Conservation (phyloP, 2,113 vertebrate species). For the Muscicapa adusta region DNA sequence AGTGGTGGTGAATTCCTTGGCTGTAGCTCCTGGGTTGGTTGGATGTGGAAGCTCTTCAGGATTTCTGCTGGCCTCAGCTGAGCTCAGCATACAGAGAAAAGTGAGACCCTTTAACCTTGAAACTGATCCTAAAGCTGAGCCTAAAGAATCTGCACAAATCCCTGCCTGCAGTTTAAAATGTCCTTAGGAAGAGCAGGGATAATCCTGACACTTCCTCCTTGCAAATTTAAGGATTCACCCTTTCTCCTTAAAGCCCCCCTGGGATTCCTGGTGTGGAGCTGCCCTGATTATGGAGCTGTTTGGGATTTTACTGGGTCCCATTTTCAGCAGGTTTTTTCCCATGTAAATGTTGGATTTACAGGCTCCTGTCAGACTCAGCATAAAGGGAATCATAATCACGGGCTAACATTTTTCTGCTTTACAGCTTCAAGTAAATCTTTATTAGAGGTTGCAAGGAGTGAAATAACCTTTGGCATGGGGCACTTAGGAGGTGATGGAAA, state of each 20-base stretch:
- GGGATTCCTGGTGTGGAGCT: neutral
- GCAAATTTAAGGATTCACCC: neutral
- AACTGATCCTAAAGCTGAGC: neutral
- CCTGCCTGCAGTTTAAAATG: neutral
- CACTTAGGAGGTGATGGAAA: neutral
- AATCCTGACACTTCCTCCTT: neutral
- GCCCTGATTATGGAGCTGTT: neutral
- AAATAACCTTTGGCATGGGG: neutral
- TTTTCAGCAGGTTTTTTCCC: neutral
- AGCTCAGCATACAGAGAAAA: rapidly evolving
- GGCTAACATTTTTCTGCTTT: neutral
- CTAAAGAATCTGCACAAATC: neutral
- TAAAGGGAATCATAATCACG: neutral
- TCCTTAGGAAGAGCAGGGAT: neutral
- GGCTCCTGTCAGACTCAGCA: neutral
- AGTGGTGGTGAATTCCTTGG: neutral
- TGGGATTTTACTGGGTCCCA: neutral
- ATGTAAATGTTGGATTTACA: neutral
- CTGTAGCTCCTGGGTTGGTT: rapidly evolving
- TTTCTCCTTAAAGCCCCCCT: neutral
- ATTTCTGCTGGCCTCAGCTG: neutral
- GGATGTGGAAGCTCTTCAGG: neutral
- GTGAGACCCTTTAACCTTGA: neutral
- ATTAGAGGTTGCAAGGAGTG: neutral
- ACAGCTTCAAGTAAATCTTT: neutral